These are phyloP conservation scores for Catocala sponsa DNA, from an alignment of 2,888 invertebrate species.

Conservation along the genomic window DNA sequence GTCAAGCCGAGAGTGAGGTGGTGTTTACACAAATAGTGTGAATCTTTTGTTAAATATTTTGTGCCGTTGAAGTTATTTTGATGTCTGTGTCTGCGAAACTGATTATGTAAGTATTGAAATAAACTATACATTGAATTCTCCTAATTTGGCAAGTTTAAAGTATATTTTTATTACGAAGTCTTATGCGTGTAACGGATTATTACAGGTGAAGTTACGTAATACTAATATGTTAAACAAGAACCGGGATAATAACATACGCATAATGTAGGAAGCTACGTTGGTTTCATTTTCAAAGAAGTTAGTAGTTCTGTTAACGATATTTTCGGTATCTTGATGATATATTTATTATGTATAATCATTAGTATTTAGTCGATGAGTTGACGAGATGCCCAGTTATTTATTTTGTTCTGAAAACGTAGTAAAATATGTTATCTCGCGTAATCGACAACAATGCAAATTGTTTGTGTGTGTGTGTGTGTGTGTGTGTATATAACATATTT, in stretches of 20 bases:
- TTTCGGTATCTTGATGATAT: no score
- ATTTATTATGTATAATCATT: no score
- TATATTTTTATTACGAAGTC: no score
- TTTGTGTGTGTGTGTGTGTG: conserved; percentile 1
- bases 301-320: no score
- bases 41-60: conserved; percentile 3
- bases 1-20: conserved; percentile 12
- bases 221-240: no score
- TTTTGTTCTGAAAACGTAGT: conserved; percentile 1
- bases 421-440: conserved; percentile 1
- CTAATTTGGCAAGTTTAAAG: no score
- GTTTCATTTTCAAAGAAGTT: no score
- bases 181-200: no score
- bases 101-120: conserved; percentile 8
- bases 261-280: no score
- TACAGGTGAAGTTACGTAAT: no score
- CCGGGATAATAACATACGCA: no score
- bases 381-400: background rate
- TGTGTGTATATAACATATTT: conserved; percentile 5
- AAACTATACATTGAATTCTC: no score
- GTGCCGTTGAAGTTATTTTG: background rate
- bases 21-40: conserved; percentile 11
- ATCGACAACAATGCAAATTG: conserved; percentile 5
- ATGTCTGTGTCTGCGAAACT: background rate
- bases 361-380: background rate